Evolutionary conservation across 37 sponge, comb jelly and placozoan species (phyloP), one percentile per base, ranked within the genome.

Genomic region (Geodia barretti): DNA sequence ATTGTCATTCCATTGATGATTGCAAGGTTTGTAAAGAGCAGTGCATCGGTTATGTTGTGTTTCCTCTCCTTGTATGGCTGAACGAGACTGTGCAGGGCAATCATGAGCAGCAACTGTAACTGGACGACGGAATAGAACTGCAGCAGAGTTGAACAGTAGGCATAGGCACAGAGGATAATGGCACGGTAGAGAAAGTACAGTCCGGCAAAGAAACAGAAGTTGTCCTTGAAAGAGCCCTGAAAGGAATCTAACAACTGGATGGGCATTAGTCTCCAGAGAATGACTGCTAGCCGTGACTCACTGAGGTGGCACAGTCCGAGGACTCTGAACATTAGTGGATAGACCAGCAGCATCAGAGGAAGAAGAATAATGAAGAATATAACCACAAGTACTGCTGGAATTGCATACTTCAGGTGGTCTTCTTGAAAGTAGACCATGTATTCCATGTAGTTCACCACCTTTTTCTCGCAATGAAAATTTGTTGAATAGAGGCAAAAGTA

Each of bases 1-100:
- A 81, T 38, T 9, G 77, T 62, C 1, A 77, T 19, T 2, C 65
- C 39, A 62, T 77, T 77, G 7, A 77, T 61, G 28, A 77, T 41
- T 31, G 77, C 77, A 24, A 77, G 37, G 24, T 61, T 20, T 64
- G 65, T 4, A 77, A 77, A 77, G 33, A 77, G 60, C n/a, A 78
- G 79, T 19, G 47, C 64, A 37, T 86, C 86, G 1, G 79, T n/a
- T 7, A 64, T 33, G 74, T 86, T 86, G 73, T 86, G 86, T 54
- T 38, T 26, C 41, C 59, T 1, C 3, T 78, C 73, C 37, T 73
- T 78, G 73, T 86, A 78, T 0, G 79, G 79, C 28, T 78, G 73
- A 34, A 62, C 65, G 26, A 71, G 23, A 2, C 79, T 62, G 28
- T 86, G 86, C 1, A 78, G 2, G 23, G 58, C 37, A 21, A 86